Percentiles rank a stretch among this genome's conserved stretches.
Conservation (phyloP, 2,113 vertebrate genomes). For the Pelecanoides urinatrix region DNA sequence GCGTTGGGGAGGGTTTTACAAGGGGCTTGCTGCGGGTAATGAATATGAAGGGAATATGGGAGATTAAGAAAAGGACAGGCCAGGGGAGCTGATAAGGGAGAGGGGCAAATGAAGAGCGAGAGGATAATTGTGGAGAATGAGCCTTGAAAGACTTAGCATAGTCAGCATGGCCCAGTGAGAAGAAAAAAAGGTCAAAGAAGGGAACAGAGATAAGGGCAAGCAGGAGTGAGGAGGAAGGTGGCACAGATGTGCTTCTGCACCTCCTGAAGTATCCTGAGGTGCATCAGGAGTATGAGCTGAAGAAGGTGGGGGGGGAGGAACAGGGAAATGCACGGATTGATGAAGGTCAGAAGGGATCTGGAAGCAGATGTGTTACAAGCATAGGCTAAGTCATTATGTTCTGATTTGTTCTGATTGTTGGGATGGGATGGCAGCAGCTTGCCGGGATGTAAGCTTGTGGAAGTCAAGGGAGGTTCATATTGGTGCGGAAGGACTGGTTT, state of each 20-base stretch:
- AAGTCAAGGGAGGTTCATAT: background rate
- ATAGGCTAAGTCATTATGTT: background rate
- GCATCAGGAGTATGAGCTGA: background rate
- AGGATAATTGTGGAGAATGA: background rate
- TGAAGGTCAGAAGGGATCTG: background rate
- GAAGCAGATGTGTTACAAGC: background rate
- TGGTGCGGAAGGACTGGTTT: background rate
- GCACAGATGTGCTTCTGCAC: rapidly evolving
- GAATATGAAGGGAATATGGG: background rate
- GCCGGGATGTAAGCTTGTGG: background rate
- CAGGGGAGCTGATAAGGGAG: background rate
- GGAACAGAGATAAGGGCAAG: background rate
- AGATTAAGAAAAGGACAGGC: background rate
- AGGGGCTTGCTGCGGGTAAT: background rate
- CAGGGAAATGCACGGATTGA: background rate
- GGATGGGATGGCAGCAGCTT: background rate
- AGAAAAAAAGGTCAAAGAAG: background rate
- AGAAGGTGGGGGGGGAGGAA: background rate
- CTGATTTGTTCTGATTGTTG: background rate
- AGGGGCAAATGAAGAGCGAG: background rate
- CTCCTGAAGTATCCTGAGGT: background rate
- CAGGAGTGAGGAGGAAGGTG: background rate
- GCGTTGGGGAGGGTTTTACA: background rate
- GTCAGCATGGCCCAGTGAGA: background rate
- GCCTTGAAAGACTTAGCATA: background rate